Percentiles rank a stretch among this genome's conserved stretches.
Conservation (phyloP, 2,888 invertebrate species). For the Geophilus truncorum region DNA sequence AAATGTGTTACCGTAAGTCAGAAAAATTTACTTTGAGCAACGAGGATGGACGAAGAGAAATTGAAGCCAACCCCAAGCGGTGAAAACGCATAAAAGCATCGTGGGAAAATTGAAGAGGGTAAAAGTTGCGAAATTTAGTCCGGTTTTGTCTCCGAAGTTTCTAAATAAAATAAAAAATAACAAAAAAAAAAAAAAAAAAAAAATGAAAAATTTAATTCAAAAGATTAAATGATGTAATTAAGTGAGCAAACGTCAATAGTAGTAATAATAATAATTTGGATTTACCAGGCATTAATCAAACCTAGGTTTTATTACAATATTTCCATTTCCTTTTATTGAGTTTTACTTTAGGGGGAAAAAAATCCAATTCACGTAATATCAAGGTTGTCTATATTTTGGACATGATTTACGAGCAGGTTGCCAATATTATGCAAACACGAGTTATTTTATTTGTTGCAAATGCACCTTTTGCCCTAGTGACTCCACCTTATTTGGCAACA, state of each 20-base stretch:
- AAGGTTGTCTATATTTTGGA: neutral
- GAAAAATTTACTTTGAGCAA: neutral
- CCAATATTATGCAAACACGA: neutral
- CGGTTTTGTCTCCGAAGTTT: neutral
- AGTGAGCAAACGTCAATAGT: too few relatives aligned
- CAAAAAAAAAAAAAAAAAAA: neutral
- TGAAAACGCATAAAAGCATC: slow-evolving; percentile 18
- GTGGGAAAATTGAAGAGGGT: slow-evolving; percentile 29
- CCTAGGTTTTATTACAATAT: too few relatives aligned
- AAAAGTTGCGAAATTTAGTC: slow-evolving; percentile 29
- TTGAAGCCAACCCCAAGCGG: slow-evolving; percentile 29
- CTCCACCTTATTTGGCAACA: neutral
- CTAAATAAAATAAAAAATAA: slow-evolving; percentile 5
- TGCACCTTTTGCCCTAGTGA: neutral
- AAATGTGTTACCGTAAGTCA: neutral
- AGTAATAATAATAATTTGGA: too few relatives aligned
- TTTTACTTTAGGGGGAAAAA: too few relatives aligned
- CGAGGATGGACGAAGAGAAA: neutral
- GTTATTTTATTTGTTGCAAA: neutral
- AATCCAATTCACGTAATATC: neutral
- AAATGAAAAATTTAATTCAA: neutral
- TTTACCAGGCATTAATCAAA: too few relatives aligned
- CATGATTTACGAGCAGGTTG: neutral
- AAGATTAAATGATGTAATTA: too few relatives aligned
- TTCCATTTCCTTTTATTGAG: too few relatives aligned